Percentiles rank a stretch among this genome's conserved stretches.
phyloP scores from a whole-genome alignment of 2,888 invertebrate genomes.

The Caenorhabditis sp. region DNA sequence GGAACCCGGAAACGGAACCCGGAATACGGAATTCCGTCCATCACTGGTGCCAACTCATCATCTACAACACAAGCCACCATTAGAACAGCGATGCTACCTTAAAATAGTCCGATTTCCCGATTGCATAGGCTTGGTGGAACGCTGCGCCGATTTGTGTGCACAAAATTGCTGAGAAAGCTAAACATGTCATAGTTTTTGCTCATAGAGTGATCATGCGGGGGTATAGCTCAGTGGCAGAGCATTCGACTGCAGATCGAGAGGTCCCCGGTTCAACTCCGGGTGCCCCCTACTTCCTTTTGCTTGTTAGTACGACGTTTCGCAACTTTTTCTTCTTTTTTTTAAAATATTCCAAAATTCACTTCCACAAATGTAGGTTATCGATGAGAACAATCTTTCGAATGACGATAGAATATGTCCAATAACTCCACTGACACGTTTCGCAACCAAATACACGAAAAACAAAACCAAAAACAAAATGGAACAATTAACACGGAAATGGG shows the following conservation, averaged over 20 bases:
- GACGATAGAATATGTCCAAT: conserved; percentile 76
- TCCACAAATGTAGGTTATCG: conserved; percentile 80
- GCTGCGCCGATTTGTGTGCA: no score
- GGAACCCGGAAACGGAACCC: no score
- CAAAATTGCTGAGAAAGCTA: no score
- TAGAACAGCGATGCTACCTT: conserved; percentile 78
- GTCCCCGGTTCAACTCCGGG: conserved; percentile 81
- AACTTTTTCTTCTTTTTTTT: not conserved
- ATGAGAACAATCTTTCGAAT: conserved; percentile 75
- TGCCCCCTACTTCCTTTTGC: conserved; percentile 67
- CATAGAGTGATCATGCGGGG: conserved; percentile 52
- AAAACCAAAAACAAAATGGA: not conserved
- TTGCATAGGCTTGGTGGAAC: no score
- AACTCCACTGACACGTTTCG: conserved; percentile 70
- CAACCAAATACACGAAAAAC: not conserved
- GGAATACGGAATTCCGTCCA: no score
- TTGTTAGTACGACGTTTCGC: not conserved
- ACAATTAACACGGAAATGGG: not conserved
- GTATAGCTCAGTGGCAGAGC: conserved; percentile 82
- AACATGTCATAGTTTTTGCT: no score
- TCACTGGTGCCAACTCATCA: conserved; percentile 82
- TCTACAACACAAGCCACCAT: conserved; percentile 83
- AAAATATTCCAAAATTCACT: conserved; percentile 63
- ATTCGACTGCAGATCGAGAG: conserved; percentile 83
- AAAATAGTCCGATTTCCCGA: no score